Evolutionary conservation across 2,113 vertebrate genomes (phyloP).

Genomic region (Pollachius pollachius): DNA sequence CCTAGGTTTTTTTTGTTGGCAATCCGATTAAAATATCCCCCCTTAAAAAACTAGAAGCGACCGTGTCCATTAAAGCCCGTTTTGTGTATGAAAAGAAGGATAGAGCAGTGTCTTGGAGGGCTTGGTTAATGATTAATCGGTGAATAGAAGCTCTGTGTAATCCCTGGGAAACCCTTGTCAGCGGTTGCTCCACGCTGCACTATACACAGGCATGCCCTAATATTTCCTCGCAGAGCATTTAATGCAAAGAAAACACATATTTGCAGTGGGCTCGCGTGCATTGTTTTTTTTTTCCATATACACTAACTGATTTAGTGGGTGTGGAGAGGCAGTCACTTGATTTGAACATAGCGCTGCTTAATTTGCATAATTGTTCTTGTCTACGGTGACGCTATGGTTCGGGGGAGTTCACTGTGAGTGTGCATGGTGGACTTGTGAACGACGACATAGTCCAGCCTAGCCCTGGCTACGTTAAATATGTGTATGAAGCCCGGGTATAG

Average conservation of each 20-base stretch:
- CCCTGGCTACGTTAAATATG: slow-evolving; percentile 76
- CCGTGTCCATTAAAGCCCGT: too few species aligned
- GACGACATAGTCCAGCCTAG: slow-evolving; percentile 76
- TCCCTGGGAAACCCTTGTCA: slow-evolving; percentile 49
- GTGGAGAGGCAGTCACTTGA: slow-evolving; percentile 69
- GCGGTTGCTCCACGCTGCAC: slow-evolving; percentile 18
- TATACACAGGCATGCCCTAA: slow-evolving; percentile 16
- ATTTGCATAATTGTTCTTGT: slow-evolving; percentile 99
- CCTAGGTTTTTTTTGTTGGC: too few species aligned
- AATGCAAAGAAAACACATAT: slow-evolving; percentile 24
- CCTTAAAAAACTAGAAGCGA: too few species aligned
- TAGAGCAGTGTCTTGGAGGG: background rate
- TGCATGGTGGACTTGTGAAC: slow-evolving; percentile 75
- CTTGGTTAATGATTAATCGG: slow-evolving; percentile 62
- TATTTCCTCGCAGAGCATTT: slow-evolving; percentile 31
- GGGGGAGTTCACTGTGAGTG: slow-evolving; percentile 78
- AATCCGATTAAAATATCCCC: too few species aligned
- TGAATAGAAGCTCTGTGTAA: slow-evolving; percentile 57
- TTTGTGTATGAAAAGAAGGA: too few species aligned
- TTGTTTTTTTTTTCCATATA: slow-evolving; percentile 30
- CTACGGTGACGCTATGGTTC: slow-evolving; percentile 86
- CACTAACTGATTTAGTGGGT: slow-evolving; percentile 53
- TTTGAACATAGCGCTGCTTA: slow-evolving; percentile 76
- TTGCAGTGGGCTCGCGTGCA: background rate
- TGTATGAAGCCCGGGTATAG: slow-evolving; percentile 82